Percentiles rank a stretch among this genome's conserved stretches.
Evolutionary conservation across 2,888 invertebrate species (phyloP).

Genomic region (Octodonta nipae): DNA sequence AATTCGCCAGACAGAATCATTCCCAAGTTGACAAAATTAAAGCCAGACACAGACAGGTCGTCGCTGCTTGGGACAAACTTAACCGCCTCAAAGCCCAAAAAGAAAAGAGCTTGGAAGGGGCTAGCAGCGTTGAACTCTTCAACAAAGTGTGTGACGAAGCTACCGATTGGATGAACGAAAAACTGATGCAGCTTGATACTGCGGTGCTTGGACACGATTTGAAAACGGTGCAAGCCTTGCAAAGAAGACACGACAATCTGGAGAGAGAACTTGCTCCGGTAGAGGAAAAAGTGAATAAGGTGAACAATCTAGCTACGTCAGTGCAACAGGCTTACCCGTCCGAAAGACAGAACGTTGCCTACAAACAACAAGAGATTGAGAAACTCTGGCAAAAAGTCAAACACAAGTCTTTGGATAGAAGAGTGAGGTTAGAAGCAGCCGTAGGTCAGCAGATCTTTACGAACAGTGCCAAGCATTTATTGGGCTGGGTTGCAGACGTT

Average conservation of each 20-base stretch:
- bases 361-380: constrained; percentile 70
- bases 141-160: constrained; percentile 93
- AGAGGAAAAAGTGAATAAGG: constrained; percentile 72
- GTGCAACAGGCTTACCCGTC: constrained; percentile 87
- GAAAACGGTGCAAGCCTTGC: constrained; percentile 80
- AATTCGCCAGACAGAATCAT: constrained; percentile 72
- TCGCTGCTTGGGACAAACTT: constrained; percentile 77
- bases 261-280: constrained; percentile 90
- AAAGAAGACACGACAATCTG: constrained; percentile 81
- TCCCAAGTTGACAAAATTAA: constrained; percentile 71
- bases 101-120: constrained; percentile 75
- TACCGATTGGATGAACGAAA: constrained; percentile 94
- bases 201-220: constrained; percentile 70
- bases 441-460: constrained; percentile 91
- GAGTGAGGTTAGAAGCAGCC: constrained; percentile 78
- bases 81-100: constrained; percentile 77
- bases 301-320: constrained; percentile 75
- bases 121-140: constrained; percentile 78
- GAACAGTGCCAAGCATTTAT: constrained; percentile 64
- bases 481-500: constrained; percentile 71
- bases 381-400: constrained; percentile 79
- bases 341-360: constrained; percentile 74
- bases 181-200: constrained; percentile 76
- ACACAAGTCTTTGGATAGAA: constrained; percentile 70
- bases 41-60: constrained; percentile 66